These are phyloP conservation scores for Notospermus geniculatus DNA, from an alignment of 1,140 invertebrate genomes.

Conservation along the genomic window DNA sequence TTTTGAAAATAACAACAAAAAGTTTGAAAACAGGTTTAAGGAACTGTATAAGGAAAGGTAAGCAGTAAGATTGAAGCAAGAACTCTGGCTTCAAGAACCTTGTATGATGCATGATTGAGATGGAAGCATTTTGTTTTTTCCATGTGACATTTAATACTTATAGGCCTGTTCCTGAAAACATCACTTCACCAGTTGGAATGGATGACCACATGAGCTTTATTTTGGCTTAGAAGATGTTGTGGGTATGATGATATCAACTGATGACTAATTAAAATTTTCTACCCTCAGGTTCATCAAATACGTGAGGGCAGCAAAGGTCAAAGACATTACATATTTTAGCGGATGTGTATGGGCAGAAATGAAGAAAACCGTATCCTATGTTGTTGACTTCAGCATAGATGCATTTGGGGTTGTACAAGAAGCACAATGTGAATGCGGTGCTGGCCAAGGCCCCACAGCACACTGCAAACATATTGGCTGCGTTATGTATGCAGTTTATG, in stretches of 20 bases:
- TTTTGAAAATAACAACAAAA: neutral
- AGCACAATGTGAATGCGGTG: conserved; percentile 34
- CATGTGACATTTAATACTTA: neutral
- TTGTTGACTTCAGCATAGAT: conserved; percentile 18
- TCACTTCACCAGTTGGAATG: neutral
- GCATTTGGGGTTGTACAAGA: conserved; percentile 18
- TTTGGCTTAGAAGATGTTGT: neutral
- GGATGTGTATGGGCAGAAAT: no score
- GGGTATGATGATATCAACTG: neutral
- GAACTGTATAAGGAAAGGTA: conserved; percentile 2
- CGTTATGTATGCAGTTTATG: conserved; percentile 20
- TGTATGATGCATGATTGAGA: neutral
- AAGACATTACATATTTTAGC: conserved; percentile 23
- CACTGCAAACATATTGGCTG: conserved; percentile 25
- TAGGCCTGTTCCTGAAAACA: neutral
- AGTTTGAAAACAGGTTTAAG: neutral
- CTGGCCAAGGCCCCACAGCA: no score
- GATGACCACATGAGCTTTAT: neutral
- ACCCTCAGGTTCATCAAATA: neutral
- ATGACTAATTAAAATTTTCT: no score
- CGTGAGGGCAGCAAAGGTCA: conserved; percentile 26
- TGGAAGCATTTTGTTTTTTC: no score
- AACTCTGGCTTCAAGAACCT: neutral
- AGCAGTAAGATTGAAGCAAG: no score
- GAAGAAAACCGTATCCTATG: no score